A percentile compares a stretch with the other conserved stretches of the same genome.
Evolutionary conservation across 2,113 vertebrate genomes (phyloP).

Genomic region (Rhombomys opimus): DNA sequence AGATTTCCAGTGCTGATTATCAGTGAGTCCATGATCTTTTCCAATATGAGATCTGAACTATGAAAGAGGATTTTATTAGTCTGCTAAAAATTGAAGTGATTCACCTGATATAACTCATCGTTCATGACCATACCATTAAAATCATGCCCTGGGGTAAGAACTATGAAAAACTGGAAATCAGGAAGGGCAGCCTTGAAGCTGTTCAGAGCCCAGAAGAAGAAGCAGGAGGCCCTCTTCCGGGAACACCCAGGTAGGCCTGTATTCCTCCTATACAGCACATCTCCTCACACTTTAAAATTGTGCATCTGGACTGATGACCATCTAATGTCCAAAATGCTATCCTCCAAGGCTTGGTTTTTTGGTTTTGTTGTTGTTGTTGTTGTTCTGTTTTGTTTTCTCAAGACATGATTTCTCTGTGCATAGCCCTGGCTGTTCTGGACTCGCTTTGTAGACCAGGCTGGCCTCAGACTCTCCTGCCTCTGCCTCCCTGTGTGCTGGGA

Average conservation of each 20-base stretch:
- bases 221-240: not conserved
- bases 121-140: not conserved
- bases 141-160: not conserved
- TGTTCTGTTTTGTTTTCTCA: no score
- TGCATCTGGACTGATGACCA: not conserved
- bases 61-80: not conserved
- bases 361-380: no score
- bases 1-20: conserved; percentile 27
- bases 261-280: not conserved
- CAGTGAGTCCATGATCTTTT: conserved; percentile 6
- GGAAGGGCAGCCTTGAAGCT: not conserved
- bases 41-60: not conserved
- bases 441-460: no score
- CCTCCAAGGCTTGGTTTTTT: not conserved
- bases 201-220: not conserved
- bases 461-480: no score
- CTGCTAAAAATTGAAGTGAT: conserved; percentile 43
- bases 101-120: not conserved
- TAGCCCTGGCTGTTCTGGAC: no score
- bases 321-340: not conserved
- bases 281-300: not conserved
- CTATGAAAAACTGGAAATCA: not conserved
- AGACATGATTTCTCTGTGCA: no score
- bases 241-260: not conserved
- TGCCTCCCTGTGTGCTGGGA: no score